These are phyloP conservation scores for Pelodytes ibericus DNA, from an alignment of 2,797 vertebrate genomes.

Conservation along the genomic window DNA sequence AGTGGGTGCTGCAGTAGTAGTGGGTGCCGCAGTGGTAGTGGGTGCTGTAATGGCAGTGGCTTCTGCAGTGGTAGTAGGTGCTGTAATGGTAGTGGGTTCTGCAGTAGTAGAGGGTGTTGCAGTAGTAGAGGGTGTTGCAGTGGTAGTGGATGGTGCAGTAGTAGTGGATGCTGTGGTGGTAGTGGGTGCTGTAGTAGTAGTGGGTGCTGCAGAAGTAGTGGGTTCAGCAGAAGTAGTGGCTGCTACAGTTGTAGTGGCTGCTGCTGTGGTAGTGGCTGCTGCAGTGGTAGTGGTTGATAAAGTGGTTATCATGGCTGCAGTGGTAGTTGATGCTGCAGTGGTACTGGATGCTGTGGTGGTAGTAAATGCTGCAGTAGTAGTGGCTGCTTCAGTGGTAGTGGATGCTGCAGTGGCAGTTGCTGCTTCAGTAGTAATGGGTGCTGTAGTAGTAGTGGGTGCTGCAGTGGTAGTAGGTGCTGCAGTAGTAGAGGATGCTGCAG, in stretches of 20 bases:
- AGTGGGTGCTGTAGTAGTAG: neutral
- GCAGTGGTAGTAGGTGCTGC: neutral
- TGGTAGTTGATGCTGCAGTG: neutral
- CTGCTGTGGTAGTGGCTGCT: neutral
- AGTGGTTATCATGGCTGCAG: neutral
- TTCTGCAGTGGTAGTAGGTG: neutral
- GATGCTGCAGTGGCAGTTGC: neutral
- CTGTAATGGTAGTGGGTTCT: neutral
- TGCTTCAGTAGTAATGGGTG: neutral
- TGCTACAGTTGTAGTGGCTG: neutral
- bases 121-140: neutral
- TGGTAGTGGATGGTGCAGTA: neutral
- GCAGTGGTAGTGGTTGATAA: neutral
- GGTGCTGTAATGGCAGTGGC: neutral
- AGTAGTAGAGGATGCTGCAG: neutral
- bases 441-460: neutral
- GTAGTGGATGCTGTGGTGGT: neutral
- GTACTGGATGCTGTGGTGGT: neutral
- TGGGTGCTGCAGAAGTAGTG: neutral
- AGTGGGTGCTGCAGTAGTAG: neutral
- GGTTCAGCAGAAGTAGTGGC: neutral
- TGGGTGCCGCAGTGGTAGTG: neutral
- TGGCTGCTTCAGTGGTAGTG: neutral
- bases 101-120: neutral
- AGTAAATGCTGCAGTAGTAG: neutral